Evolutionary conservation across 2,888 invertebrate genomes (phyloP), one percentile per base, ranked within the genome.

Genomic region (Aporophyla lueneburgensis): DNA sequence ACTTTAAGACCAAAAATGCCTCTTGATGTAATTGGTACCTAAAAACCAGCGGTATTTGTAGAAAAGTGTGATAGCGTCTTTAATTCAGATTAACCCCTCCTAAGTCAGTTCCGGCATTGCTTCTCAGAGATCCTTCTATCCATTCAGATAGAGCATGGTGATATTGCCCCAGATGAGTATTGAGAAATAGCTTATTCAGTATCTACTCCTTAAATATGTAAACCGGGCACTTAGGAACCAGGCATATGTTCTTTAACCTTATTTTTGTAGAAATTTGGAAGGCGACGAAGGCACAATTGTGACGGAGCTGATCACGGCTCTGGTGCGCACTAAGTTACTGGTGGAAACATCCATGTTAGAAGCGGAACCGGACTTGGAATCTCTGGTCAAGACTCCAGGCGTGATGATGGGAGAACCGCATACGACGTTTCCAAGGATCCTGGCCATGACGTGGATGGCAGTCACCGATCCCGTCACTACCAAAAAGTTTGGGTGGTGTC

Each of bases 401-500:
- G 90, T 93, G 61, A 94, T 96, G 95, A 90, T 92, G 87, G 95
- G 95, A 0, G 95, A 95, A 73, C 95, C 96, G 0, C 95, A 95
- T 78, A 86, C 91, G 1, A 95, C 95, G 4, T 95, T 96, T 73
- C 95, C 96, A 0, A 93, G 94, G 85, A 90, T 95, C 12, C 77
- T 96, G 33, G 93, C 93, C 0, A 91, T 95, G 89, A 71, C 92
- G 3, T 96, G 96, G 96, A 90, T 96, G 89, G 83, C 92, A 0
- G 89, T 94, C 5, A 93, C 95, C 0, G 95, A 96, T 76, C 93
- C 95, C 0, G 88, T 87, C 0, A 90, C 91, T 0, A 92, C 91
- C 0, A 92, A 90, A 80, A 93, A 92, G 74, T 89, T 89, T 71
- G 95, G 95, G 43, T 95, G 95, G 95, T 95, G 96, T 87, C 91